Conservation (phyloP, 2,888 invertebrate species). For the Lepidocyrtoides sp. region DNA sequence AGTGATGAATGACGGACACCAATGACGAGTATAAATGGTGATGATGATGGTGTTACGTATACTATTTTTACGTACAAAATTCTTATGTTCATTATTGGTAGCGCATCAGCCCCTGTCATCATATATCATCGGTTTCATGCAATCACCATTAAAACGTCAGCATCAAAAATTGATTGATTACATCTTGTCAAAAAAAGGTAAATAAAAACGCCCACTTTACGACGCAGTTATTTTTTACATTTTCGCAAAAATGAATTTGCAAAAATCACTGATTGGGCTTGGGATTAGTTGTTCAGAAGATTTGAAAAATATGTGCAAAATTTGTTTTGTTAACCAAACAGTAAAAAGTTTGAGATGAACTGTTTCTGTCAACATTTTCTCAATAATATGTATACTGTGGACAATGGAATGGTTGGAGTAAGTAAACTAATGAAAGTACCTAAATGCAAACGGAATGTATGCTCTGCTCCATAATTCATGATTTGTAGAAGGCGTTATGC, state of each 20-base stretch:
- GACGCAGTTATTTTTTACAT: neutral
- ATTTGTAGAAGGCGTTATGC: too few species aligned
- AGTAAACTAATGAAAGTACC: neutral
- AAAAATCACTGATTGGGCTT: neutral
- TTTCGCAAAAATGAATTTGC: neutral
- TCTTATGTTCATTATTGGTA: too few species aligned
- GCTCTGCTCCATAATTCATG: too few species aligned
- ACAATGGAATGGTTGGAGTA: neutral
- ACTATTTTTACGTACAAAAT: neutral
- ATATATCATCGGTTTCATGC: neutral
- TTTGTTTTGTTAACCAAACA: too few species aligned
- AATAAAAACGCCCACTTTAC: neutral
- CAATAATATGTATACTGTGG: neutral
- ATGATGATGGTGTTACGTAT: neutral
- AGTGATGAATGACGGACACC: too few species aligned
- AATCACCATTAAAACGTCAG: neutral
- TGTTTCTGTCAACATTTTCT: neutral
- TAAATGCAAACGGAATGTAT: neutral
- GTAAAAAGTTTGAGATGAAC: neutral
- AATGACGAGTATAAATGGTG: too few species aligned
- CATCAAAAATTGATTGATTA: conserved; percentile 14
- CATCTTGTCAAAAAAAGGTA: neutral
- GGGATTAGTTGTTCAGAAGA: neutral
- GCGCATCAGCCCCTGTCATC: neutral
- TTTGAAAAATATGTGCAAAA: too few species aligned